Conservation (phyloP, 92 coral and sea anemone species). For the Umimayanthus chanpuru region DNA sequence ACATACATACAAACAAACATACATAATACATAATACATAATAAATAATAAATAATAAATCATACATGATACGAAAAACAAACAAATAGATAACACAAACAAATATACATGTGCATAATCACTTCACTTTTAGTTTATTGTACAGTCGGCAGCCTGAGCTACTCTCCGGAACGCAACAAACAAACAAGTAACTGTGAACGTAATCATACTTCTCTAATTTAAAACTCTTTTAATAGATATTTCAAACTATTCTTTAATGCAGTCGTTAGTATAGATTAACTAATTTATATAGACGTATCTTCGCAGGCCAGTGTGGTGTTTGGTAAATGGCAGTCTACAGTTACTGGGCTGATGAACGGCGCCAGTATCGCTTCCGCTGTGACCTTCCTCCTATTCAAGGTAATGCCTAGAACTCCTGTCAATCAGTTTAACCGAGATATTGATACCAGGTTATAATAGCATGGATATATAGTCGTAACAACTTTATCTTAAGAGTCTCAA, state of each 20-base stretch:
- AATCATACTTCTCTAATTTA: too few relatives aligned
- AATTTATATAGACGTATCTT: neutral
- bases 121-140: too few relatives aligned
- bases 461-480: too few relatives aligned
- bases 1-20: neutral
- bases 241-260: neutral
- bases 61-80: neutral
- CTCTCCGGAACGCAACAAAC: too few relatives aligned
- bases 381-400: slow-evolving; percentile 46
- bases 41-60: too few relatives aligned
- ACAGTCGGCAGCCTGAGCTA: too few relatives aligned
- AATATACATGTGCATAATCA: neutral
- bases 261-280: neutral
- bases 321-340: slow-evolving; percentile 39
- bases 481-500: too few relatives aligned
- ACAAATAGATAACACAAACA: neutral
- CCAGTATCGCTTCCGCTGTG: slow-evolving; percentile 31
- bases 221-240: too few relatives aligned
- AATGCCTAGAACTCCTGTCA: neutral
- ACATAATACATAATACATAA: too few relatives aligned
- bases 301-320: slow-evolving; percentile 36
- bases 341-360: slow-evolving; percentile 25
- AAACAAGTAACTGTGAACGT: too few relatives aligned
- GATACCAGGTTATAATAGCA: neutral
- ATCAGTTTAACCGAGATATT: too few relatives aligned